Evolutionary conservation across 2,888 invertebrate genomes (phyloP).

Genomic region (Isoperla grammatica): DNA sequence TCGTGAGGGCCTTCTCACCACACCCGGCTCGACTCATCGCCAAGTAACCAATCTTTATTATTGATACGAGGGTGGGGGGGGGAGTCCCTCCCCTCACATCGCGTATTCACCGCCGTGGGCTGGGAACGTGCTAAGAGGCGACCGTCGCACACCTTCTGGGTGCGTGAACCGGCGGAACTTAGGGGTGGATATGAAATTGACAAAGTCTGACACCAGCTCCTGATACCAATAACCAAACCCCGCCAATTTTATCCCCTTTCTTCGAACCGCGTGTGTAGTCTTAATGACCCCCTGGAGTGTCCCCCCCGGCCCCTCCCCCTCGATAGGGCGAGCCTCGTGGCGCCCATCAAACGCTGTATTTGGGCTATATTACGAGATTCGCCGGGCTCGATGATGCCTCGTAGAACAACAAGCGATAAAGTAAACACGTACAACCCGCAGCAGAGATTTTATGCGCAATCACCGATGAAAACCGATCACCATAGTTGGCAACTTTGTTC

Average conservation of each 20-base stretch:
- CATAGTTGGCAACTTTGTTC: too few species aligned
- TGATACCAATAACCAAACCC: conserved; percentile 11
- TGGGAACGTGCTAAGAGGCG: conserved; percentile 8
- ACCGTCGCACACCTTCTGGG: background rate
- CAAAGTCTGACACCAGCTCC: conserved; percentile 8
- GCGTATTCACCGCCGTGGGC: conserved; percentile 7
- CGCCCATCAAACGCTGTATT: conserved; percentile 3
- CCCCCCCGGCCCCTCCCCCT: too few species aligned
- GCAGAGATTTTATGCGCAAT: too few species aligned
- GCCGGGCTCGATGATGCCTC: conserved; percentile 5
- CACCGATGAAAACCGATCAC: too few species aligned
- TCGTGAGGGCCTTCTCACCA: background rate
- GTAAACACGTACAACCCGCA: background rate
- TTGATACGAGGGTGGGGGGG: conserved; percentile 6
- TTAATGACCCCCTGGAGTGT: conserved; percentile 11
- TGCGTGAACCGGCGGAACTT: background rate
- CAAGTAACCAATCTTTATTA: conserved; percentile 20
- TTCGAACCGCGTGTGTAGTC: background rate
- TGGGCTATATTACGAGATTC: conserved; percentile 1
- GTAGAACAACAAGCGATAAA: conserved; percentile 3
- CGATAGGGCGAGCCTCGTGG: too few species aligned
- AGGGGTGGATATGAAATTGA: conserved; percentile 3
- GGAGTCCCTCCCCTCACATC: background rate
- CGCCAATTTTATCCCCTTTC: conserved; percentile 4
- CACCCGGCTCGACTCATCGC: conserved; percentile 7